These are phyloP conservation scores for Promerops cafer DNA, from an alignment of 2,113 vertebrate species.

Conservation along the genomic window DNA sequence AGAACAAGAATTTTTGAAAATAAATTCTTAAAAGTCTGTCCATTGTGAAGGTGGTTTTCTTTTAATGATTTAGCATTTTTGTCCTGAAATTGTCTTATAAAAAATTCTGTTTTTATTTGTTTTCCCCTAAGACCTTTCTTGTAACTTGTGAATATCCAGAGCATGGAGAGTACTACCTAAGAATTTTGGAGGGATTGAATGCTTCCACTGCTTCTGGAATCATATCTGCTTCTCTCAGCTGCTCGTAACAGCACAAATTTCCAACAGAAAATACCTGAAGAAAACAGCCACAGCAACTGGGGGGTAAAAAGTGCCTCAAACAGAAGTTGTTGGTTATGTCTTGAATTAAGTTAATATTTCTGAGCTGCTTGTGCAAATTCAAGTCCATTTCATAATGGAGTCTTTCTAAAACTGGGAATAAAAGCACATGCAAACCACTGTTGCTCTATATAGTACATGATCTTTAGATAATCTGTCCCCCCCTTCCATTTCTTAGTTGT, in stretches of 20 bases:
- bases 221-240: neutral
- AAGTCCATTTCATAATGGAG: neutral
- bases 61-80: neutral
- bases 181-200: neutral
- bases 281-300: neutral
- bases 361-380: neutral
- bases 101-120: neutral
- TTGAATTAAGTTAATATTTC: neutral
- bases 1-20: neutral
- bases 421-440: neutral
- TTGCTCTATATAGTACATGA: neutral
- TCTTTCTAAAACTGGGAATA: neutral
- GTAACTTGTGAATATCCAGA: neutral
- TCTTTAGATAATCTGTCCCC: neutral
- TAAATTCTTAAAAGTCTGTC: neutral
- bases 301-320: neutral
- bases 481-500: neutral
- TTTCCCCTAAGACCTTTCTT: neutral
- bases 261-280: neutral
- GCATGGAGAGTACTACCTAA: rapidly evolving
- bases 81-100: neutral
- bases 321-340: neutral
- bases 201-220: neutral
- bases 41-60: neutral
- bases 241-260: neutral